Percentiles rank a stretch among this genome's conserved stretches.
Conservation (phyloP, 1,140 invertebrate species). For the Brachionus rubens region DNA sequence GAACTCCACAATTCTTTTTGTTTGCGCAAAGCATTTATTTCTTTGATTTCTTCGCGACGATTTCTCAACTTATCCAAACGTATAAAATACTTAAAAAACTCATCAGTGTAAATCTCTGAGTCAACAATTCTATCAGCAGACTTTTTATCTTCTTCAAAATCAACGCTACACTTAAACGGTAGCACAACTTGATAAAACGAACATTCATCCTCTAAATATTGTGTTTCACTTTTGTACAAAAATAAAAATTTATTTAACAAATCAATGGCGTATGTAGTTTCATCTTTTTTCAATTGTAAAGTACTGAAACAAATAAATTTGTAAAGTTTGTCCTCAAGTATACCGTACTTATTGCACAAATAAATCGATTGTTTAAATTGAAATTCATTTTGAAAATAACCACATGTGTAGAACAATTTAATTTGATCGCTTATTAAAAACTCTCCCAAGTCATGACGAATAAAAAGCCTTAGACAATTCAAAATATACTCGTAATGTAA, state of each 20-base stretch:
- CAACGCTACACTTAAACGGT: background rate
- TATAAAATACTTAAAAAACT: slow-evolving; percentile 37
- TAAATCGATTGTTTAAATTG: background rate
- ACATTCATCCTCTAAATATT: slow-evolving; percentile 40
- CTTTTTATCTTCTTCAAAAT: slow-evolving; percentile 14
- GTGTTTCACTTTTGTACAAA: slow-evolving; percentile 6
- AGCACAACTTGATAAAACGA: background rate
- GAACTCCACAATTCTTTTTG: slow-evolving; percentile 31
- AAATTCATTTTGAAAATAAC: background rate
- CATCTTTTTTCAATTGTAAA: background rate
- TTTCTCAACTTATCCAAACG: slow-evolving; percentile 3
- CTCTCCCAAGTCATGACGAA: slow-evolving; percentile 52
- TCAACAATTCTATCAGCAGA: background rate
- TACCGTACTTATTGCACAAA: background rate
- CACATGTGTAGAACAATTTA: slow-evolving; percentile 12
- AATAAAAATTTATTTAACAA: background rate
- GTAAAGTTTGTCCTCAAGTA: background rate
- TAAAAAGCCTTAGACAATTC: slow-evolving; percentile 52
- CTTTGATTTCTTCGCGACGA: slow-evolving; percentile 10
- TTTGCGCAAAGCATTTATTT: slow-evolving; percentile 26
- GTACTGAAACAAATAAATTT: slow-evolving; percentile 1
- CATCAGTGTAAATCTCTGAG: background rate
- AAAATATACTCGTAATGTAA: slow-evolving; percentile 53
- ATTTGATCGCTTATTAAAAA: slow-evolving; percentile 48
- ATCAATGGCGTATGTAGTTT: background rate